Conservation (phyloP, 2,113 vertebrate species). For the Epinephelus cyanopodus region DNA sequence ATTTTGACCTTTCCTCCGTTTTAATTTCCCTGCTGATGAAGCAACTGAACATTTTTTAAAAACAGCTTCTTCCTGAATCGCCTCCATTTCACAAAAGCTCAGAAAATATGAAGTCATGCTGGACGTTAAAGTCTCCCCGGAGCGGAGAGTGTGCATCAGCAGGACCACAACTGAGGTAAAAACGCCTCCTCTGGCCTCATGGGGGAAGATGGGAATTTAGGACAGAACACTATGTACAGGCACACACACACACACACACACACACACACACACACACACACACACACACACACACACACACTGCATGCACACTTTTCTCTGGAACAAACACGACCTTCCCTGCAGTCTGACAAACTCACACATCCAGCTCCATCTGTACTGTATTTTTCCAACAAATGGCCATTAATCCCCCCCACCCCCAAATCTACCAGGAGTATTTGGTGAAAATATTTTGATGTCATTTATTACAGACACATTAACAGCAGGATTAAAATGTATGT, state of each 20-base stretch:
- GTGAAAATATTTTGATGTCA: background rate
- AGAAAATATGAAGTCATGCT: background rate
- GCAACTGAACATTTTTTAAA: conserved; percentile 6
- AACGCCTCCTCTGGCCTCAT: conserved; percentile 49
- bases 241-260: background rate
- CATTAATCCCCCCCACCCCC: too few relatives aligned
- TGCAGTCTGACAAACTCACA: conserved; percentile 12
- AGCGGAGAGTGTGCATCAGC: conserved; percentile 31
- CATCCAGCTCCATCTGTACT: background rate
- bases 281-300: background rate
- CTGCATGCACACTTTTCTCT: background rate
- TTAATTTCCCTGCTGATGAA: conserved; percentile 1
- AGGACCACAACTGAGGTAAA: conserved; percentile 45
- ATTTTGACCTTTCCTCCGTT: background rate
- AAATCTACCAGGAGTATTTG: background rate
- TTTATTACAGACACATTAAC: background rate
- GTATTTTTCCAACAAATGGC: background rate
- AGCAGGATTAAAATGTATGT: background rate
- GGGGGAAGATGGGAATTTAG: conserved; percentile 50
- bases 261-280: background rate
- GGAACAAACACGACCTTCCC: conserved; percentile 8
- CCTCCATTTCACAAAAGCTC: conserved; percentile 17
- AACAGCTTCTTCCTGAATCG: conserved; percentile 26
- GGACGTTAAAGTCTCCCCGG: conserved; percentile 17
- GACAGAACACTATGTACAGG: conserved; percentile 40